phyloP scores from a whole-genome alignment of 1,140 invertebrate species.

The Diploscapter pachys region DNA sequence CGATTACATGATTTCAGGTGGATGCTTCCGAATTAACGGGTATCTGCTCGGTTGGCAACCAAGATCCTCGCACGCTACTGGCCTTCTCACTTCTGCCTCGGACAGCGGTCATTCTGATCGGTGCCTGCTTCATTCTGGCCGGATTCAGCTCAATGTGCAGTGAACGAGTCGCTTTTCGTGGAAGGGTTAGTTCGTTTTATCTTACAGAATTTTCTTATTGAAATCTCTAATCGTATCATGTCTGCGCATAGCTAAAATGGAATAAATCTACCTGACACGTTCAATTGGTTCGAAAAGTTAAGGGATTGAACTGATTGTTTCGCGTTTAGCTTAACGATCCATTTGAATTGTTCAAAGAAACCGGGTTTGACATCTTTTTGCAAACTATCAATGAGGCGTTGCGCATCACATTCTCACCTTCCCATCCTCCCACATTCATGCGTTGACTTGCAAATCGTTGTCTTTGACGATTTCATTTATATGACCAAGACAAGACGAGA shows the following conservation, averaged over 20 bases:
- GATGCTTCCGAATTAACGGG: slow-evolving; percentile 73
- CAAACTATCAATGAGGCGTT: too few relatives aligned
- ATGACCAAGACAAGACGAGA: too few relatives aligned
- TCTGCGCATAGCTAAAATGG: neutral
- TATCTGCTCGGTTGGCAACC: slow-evolving; percentile 76
- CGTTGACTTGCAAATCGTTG: too few relatives aligned
- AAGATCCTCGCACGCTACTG: slow-evolving; percentile 66
- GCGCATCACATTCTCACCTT: too few relatives aligned
- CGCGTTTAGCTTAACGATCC: neutral
- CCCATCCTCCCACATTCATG: too few relatives aligned
- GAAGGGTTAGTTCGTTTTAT: slow-evolving; percentile 46
- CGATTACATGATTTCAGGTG: slow-evolving; percentile 59
- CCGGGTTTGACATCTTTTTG: too few relatives aligned
- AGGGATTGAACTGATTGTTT: neutral
- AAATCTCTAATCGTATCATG: neutral
- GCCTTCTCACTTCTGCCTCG: slow-evolving; percentile 65
- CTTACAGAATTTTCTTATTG: slow-evolving; percentile 1
- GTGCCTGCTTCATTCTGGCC: slow-evolving; percentile 63
- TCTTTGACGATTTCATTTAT: too few relatives aligned
- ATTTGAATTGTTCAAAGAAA: too few relatives aligned
- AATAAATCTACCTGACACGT: neutral
- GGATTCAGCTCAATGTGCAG: slow-evolving; percentile 65
- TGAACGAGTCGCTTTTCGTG: slow-evolving; percentile 61
- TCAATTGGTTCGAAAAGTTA: slow-evolving; percentile 15
- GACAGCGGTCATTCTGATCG: slow-evolving; percentile 61